Base-by-base conservation (phyloP, 2,113 vertebrate species). In the Pelecanus crispus region DNA sequence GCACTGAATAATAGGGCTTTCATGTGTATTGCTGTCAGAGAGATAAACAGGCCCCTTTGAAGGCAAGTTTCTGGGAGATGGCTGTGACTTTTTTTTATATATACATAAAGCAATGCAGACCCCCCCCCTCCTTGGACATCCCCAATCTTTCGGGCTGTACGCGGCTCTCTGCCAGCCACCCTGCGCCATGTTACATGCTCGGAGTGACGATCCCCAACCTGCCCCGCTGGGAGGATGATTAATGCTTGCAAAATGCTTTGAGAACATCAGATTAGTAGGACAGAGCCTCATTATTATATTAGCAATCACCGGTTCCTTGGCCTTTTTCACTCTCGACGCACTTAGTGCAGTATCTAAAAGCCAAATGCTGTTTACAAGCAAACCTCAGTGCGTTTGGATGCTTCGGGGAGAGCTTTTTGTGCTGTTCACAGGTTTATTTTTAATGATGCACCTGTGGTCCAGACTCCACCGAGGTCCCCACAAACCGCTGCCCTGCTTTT, bases 221-320 rank as follows among this genome's bases (percentile, higher is more conserved):
- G 81, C 73, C 91, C 92, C 29, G 1, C 85, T 79, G 94, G 86
- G 92, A 95, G 58, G 55, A 61, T 86, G 86, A 92, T 96, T 93
- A 92, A 97, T 95, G 95, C 90, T 80, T 77, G 70, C 89, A 90
- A 92, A 97, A 94, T 95, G 95, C 94, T 97, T 92, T 85, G 92
- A 97, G 96, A 96, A 92, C 96, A 95, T 97, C 97, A 94, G 94
- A 96, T 97, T 96, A 97, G 95, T 24, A 63, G 92, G 94, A 80
- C 96, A 96, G 96, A 94, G 87, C 71, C 92, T 95, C 95, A 52
- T 97, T 94, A 95, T 97, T 96, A 86, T 92, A 95, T 97, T 96
- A 96, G 84, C 95, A 70, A 85, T 93, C 87, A 79, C 91, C 1
- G 1, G 50, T 91, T 95, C 91, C 94, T 88, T 58, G 87, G 89